Conservation (phyloP, 2,797 vertebrate genomes). For the Semotilus atromaculatus region DNA sequence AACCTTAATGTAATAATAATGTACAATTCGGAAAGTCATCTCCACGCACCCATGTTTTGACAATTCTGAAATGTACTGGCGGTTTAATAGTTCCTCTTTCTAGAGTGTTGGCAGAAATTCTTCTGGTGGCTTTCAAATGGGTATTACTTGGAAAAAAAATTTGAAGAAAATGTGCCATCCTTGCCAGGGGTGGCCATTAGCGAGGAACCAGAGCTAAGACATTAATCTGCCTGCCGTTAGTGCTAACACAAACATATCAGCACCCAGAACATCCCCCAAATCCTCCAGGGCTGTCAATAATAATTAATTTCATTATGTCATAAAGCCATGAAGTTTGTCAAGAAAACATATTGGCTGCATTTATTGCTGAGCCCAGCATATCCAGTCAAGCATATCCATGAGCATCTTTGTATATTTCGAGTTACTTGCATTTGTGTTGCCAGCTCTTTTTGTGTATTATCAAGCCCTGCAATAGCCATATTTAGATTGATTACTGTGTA, state of each 20-base stretch:
- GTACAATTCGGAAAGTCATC: background rate
- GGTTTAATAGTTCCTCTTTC: slow-evolving; percentile 21
- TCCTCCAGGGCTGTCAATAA: slow-evolving; percentile 14
- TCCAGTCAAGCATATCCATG: slow-evolving; percentile 2
- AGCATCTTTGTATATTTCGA: background rate
- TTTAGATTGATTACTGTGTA: slow-evolving; percentile 9
- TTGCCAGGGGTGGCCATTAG: slow-evolving; percentile 60
- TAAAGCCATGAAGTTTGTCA: slow-evolving; percentile 1
- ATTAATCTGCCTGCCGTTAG: slow-evolving; percentile 11
- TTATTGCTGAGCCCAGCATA: slow-evolving; percentile 2
- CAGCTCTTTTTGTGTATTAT: background rate
- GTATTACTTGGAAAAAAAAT: slow-evolving; percentile 5
- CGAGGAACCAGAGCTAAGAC: slow-evolving; percentile 52
- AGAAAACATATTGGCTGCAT: slow-evolving; percentile 10
- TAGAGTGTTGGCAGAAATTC: slow-evolving; percentile 7
- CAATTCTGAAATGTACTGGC: slow-evolving; percentile 25
- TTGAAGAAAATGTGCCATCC: slow-evolving; percentile 41
- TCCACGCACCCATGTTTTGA: background rate
- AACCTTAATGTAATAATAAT: background rate
- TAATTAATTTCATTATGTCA: slow-evolving; percentile 9
- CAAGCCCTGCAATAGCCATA: background rate
- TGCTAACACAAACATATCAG: slow-evolving; percentile 37
- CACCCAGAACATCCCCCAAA: background rate
- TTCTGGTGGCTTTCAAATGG: slow-evolving; percentile 1
- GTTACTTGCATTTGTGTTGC: slow-evolving; percentile 6